A percentile compares a stretch with the other conserved stretches of the same genome.
phyloP scores from a whole-genome alignment of 2,797 vertebrate species.

The Lacerta viridis region DNA sequence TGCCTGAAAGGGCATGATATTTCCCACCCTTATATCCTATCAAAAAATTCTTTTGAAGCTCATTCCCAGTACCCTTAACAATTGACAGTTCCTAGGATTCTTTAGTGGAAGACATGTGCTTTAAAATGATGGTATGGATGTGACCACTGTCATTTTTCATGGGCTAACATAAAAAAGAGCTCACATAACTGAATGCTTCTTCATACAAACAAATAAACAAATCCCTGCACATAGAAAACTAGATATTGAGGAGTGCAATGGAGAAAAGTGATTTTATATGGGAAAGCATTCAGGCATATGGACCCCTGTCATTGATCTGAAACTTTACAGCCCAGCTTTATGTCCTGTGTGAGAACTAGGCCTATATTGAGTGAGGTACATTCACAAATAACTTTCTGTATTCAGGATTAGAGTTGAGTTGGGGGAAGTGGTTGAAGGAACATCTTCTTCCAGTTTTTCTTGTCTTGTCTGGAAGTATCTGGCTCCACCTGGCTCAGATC shows the following conservation, averaged over 20 bases:
- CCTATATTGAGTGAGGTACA: not conserved
- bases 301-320: not conserved
- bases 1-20: no score
- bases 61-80: no score
- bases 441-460: not conserved
- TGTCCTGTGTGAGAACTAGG: not conserved
- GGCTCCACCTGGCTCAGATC: slow-evolving; percentile 6
- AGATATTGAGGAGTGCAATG: not conserved
- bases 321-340: not conserved
- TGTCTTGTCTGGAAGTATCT: slow-evolving; percentile 1
- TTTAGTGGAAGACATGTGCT: no score
- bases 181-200: not conserved
- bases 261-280: not conserved
- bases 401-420: not conserved
- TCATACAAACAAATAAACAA: not conserved
- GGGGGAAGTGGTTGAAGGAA: not conserved
- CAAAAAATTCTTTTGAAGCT: not conserved
- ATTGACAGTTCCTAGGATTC: no score
- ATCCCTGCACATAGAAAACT: not conserved
- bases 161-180: not conserved
- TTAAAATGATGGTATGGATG: no score
- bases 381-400: not conserved
- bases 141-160: not conserved
- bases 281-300: not conserved
- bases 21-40: no score